Base-by-base conservation (phyloP, 2,797 vertebrate species). In the Myioborus melanocephalus region DNA sequence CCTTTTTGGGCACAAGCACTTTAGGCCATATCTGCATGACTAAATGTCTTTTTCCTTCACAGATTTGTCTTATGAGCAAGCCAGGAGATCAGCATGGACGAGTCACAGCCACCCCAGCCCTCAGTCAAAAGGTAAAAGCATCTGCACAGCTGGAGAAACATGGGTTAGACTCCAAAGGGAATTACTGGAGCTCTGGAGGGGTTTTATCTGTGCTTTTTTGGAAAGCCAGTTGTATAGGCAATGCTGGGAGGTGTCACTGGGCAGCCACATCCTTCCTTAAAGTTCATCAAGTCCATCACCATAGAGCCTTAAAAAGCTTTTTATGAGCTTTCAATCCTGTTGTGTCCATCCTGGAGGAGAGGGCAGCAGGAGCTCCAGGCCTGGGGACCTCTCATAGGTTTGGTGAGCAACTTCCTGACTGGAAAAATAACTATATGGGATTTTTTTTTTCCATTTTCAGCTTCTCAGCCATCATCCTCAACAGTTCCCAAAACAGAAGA, bases 401-500 rank as follows among this genome's bases (percentile, higher is more conserved):
- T 80, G 18, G 20, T 72, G 28, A 41, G 9, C 2, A 13, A 24
- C 20, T 69, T 71, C n/a, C 44, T 32, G 16, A 28, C 26, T n/a
- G 32, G 41, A 79, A 70, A 87, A 88, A 65, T 97, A 82, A 97
- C 35, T 34, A 8, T n/a, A 7, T 61, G 81, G 22, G 4, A 0
- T 26, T 83, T 46, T 26, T 47, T 47, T n/a, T 53, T 81, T 72
- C n/a, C 24, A 24, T 95, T 97, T 96, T 73, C 95, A 99, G 98
- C 98, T 97, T 96, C 98, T 85, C 98, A 98, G 78, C 97, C 98
- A 21, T 98, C 98, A 71, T 97, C 98, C 69, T 98, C 98, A 73
- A 94, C 98, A 92, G 98, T 98, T 89, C 98, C 98, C 96, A 99
- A 99, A 98, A 98, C 98, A 63, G 98, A 99, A 97, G 98, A 99